A percentile compares a stretch with the other conserved stretches of the same genome.
Evolutionary conservation across 2,113 vertebrate genomes (phyloP).

Genomic region (Halichoerus grypus): DNA sequence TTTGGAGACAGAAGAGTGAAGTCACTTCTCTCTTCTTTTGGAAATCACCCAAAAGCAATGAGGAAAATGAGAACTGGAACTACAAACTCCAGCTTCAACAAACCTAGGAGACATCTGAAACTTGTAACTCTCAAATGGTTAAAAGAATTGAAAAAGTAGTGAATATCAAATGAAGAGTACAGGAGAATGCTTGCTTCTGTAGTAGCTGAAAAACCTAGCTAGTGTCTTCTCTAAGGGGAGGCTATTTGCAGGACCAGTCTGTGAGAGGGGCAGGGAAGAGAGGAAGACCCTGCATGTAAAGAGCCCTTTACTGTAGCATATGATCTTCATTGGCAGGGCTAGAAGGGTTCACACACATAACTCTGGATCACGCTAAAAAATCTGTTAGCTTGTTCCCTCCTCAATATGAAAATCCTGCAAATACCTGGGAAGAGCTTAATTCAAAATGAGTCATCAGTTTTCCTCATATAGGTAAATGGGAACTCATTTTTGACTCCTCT

Average conservation of each 20-base stretch:
- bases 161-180: neutral
- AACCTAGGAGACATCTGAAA: neutral
- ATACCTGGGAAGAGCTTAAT: neutral
- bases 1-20: constrained; percentile 12
- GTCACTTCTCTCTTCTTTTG: constrained; percentile 27
- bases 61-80: neutral
- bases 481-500: neutral
- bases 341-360: neutral
- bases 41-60: constrained; percentile 11
- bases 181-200: neutral
- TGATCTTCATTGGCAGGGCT: neutral
- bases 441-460: neutral
- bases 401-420: neutral
- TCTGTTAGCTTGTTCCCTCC: neutral
- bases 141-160: neutral
- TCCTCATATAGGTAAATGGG: neutral
- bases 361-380: neutral
- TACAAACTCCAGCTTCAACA: neutral
- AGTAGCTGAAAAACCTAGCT: neutral
- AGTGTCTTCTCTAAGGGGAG: neutral
- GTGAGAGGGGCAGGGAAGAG: neutral
- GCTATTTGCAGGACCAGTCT: neutral
- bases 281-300: neutral
- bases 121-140: neutral
- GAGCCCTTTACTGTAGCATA: neutral